Percentiles rank a stretch among this genome's conserved stretches.
These are phyloP conservation scores for Pegoplata infirma DNA, from an alignment of 2,888 invertebrate genomes.

Conservation along the genomic window DNA sequence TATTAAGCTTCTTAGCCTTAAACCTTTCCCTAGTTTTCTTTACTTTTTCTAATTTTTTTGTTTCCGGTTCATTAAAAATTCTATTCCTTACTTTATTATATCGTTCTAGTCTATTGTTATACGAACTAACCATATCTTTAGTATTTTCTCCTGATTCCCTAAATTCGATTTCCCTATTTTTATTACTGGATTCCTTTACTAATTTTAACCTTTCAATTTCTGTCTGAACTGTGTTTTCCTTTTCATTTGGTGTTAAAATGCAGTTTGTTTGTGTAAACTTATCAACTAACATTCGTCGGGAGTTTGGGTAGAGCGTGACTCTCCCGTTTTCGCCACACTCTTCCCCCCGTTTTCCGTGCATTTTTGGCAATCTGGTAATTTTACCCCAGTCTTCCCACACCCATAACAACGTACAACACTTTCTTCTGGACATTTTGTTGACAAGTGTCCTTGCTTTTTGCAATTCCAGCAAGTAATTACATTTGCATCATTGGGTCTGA, in stretches of 20 bases:
- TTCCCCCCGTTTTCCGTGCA: background rate
- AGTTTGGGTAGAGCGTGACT: background rate
- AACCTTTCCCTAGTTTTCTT: background rate
- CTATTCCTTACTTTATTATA: background rate
- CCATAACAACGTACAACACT: background rate
- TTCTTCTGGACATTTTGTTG: background rate
- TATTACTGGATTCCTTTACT: too few species aligned
- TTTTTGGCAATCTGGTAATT: background rate
- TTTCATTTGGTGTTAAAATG: too few species aligned
- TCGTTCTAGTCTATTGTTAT: background rate
- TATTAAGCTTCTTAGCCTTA: background rate
- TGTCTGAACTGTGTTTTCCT: too few species aligned
- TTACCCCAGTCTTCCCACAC: background rate
- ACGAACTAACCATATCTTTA: too few species aligned
- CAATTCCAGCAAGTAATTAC: background rate
- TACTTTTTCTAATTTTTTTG: background rate
- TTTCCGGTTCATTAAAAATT: background rate
- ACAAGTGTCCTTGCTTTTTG: background rate
- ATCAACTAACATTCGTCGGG: too few species aligned
- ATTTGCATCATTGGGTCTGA: too few species aligned
- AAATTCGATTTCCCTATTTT: too few species aligned
- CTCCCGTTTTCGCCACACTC: background rate
- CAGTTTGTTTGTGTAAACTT: too few species aligned
- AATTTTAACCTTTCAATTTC: too few species aligned
- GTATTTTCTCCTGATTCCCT: too few species aligned